Evolutionary conservation across 2,113 vertebrate species (phyloP).

Genomic region (Sceloporus tristichus): DNA sequence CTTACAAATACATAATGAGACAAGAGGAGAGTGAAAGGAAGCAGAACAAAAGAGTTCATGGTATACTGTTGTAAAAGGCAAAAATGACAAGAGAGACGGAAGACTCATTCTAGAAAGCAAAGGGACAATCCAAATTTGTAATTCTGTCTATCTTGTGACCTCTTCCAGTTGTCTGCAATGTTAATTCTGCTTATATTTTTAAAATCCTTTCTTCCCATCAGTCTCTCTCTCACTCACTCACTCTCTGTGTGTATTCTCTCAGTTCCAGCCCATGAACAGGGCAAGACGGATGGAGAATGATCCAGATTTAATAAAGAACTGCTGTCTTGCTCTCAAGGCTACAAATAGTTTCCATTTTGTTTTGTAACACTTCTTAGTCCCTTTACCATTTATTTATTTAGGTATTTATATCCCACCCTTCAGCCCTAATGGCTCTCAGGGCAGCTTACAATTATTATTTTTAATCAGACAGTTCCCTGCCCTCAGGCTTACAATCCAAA

Average conservation of each 20-base stretch:
- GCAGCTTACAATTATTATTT: too few species aligned
- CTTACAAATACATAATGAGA: constrained; percentile 27
- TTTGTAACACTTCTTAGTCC: not conserved
- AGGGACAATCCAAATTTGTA: not conserved
- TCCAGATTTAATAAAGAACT: not conserved
- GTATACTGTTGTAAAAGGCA: not conserved
- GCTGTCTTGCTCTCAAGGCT: not conserved
- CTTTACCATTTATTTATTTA: not conserved
- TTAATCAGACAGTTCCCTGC: too few species aligned
- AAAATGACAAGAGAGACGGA: constrained; percentile 9
- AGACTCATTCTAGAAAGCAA: constrained; percentile 31
- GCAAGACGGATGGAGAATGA: not conserved
- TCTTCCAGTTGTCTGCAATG: constrained; percentile 16
- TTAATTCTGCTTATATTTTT: constrained; percentile 7
- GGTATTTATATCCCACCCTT: too few species aligned
- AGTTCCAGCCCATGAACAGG: not conserved
- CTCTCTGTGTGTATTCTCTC: not conserved
- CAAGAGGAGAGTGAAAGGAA: not conserved
- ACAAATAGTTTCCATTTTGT: not conserved
- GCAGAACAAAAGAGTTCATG: not conserved
- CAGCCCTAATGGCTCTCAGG: too few species aligned
- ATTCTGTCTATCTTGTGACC: constrained; percentile 39
- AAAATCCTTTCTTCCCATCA: constrained; percentile 45
- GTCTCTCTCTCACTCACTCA: not conserved
- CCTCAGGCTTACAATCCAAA: too few species aligned